Base-by-base conservation (phyloP, 2,888 invertebrate genomes). In the Falcaria lacertinaria region DNA sequence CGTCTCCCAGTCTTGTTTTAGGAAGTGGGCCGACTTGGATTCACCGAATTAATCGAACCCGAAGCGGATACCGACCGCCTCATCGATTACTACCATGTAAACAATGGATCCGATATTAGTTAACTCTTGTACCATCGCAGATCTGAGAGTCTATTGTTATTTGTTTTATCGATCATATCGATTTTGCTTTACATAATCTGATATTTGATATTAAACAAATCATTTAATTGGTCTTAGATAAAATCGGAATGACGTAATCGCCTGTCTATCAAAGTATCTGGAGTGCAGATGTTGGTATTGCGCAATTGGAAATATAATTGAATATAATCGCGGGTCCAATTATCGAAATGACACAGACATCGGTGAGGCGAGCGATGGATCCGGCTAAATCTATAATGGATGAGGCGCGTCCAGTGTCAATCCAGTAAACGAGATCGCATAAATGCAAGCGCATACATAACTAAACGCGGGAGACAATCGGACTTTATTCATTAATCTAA, bases 1-100 rank as follows among this genome's bases (percentile, higher is more conserved):
- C 85, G 88, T 87, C 83, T 85, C 85, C 69, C 80, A 79, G 81
- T 78, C 81, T 83, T 80, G 86, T 79, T 84, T 85, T 86, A 86
- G 87, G 87, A 89, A 86, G 86, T 87, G 82, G 82, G 86, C 82
- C 86, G 84, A 54, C 69, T 64, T 60, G 61, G 63, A 72, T 80
- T 78, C 78, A 69, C 59, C 68, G 77, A 77, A 80, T 76, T 73
- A 73, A 80, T 74, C 71, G 63, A 67, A 50, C 62, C 47, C 50
- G 57, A 57, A 57, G 52, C 53, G 54, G 43, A 54, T 59, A 54
- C 55, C 56, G 53, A 57, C 58, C 56, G 53, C 47, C 49, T 52
- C 47, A 48, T 45, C 45, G 44, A 45, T 48, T 17, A 36, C 15
- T 15, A 36, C 35, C 14, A 17, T 34, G 34, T 36, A 36, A 43